Evolutionary conservation across 2,888 invertebrate species (phyloP), one percentile per base, ranked within the genome.

Genomic region (Lymantria monacha): DNA sequence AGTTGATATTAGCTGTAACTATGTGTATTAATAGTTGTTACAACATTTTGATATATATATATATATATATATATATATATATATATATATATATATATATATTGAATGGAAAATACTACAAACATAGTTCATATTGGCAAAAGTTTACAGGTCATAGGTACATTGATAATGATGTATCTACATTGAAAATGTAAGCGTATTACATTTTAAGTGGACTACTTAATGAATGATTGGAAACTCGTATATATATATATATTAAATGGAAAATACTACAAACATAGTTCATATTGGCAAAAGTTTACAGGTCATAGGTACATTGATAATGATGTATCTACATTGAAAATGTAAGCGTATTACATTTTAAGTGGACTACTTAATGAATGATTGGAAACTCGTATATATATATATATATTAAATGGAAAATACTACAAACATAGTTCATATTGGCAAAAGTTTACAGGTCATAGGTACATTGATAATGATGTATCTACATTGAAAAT

Each of bases 1-100:
- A 71, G 51, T 52, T 54, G 67, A 71, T 63, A 66, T 57, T 55
- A 47, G 36, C 36, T 49, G 22, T 22, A 48, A 53, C 38, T 49
- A 47, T 45, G n/a, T n/a, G n/a, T n/a, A n/a, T n/a, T n/a, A 49
- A 49, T 43, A 11, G 44, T 57, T 61, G 42, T 59, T 52, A 44
- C 54, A 49, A 38, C 44, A 46, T 9, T 31, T 49, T 37, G 11
- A 44, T 36, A 15, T n/a, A 43, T 30, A 53, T 40, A 22, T 47
- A 5, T 33, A n/a, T 51, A 22, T 2, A 3, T 22, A 22, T 22
- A 22, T 22, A 22, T n/a, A 31, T 51, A 13, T 5, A 38, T 43
- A 43, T 10, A 5, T 43, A 41, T 10, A n/a, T 38, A 42, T 38
- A 30, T 15, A 9, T 30, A 44, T n/a, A n/a, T n/a, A 33, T 3